phyloP scores from a whole-genome alignment of 2,797 vertebrate species.

The Crypturellus tataupa region DNA sequence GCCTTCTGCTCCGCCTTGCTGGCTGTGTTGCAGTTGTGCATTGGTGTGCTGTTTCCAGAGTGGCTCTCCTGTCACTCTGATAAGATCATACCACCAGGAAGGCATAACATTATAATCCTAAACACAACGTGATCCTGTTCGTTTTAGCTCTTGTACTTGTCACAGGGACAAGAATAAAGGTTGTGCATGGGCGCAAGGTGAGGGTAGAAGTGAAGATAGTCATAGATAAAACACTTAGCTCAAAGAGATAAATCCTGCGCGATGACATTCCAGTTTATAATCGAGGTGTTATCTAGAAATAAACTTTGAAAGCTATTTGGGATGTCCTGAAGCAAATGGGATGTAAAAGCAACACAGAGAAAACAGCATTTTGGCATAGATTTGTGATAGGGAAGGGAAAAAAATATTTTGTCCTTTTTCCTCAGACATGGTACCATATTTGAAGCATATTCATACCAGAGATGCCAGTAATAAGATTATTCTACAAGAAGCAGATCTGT shows the following conservation, averaged over 20 bases:
- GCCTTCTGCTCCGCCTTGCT: not conserved
- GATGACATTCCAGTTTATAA: constrained; percentile 26
- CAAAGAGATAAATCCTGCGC: constrained; percentile 13
- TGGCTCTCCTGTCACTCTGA: constrained; percentile 44
- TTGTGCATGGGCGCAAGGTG: constrained; percentile 40
- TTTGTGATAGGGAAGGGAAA: not conserved
- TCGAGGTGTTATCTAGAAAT: constrained; percentile 52
- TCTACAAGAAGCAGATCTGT: not conserved
- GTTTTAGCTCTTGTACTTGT: constrained; percentile 64
- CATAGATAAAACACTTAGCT: constrained; percentile 39
- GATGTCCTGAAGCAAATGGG: not conserved
- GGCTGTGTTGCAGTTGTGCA: not conserved
- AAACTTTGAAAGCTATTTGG: not conserved
- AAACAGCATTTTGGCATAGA: not conserved
- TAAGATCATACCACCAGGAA: constrained; percentile 35
- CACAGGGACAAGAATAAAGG: constrained; percentile 57
- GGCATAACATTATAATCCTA: constrained; percentile 56
- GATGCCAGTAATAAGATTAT: not conserved
- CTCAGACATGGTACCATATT: not conserved
- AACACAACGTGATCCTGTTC: constrained; percentile 50
- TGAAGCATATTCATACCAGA: not conserved
- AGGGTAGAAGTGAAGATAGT: not conserved
- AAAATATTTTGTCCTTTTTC: constrained; percentile 14
- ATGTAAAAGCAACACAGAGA: not conserved
- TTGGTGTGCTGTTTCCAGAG: constrained; percentile 35